Evolutionary conservation across 2,888 invertebrate species (phyloP).

Genomic region (Aquatica leii): DNA sequence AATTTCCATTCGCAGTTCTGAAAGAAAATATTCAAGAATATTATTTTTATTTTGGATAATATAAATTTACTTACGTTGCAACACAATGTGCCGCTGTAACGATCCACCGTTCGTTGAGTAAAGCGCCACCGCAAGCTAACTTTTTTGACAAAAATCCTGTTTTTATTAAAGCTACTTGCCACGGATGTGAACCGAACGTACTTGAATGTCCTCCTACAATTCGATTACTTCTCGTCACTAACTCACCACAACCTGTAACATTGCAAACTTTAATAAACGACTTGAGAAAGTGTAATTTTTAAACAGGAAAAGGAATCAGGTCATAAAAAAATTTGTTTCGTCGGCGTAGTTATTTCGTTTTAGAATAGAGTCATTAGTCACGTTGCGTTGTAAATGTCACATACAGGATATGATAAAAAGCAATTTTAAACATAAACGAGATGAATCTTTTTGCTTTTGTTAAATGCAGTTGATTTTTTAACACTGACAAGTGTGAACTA

Average conservation of each 20-base stretch:
- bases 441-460: too few species aligned
- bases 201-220: conserved; percentile 93
- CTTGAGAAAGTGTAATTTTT: conserved; percentile 1
- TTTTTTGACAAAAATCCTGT: conserved; percentile 90
- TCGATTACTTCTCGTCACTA: conserved; percentile 85
- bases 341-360: too few species aligned
- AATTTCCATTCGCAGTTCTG: conserved; percentile 87
- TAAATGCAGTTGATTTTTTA: too few species aligned
- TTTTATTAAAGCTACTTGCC: conserved; percentile 94
- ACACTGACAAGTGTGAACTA: too few species aligned
- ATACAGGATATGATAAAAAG: too few species aligned
- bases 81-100: conserved; percentile 93
- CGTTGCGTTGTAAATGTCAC: too few species aligned
- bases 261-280: neutral
- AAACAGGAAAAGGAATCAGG: neutral
- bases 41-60: neutral
- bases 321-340: too few species aligned
- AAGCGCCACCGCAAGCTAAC: conserved; percentile 89
- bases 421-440: too few species aligned
- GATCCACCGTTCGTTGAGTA: conserved; percentile 90
- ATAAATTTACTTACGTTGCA: conserved; percentile 76
- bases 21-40: conserved; percentile 7
- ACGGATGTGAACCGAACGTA: conserved; percentile 90
- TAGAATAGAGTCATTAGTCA: too few species aligned
- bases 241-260: conserved; percentile 88